These are phyloP conservation scores for Chironomus riparius DNA, from an alignment of 2,888 invertebrate species.

Conservation along the genomic window DNA sequence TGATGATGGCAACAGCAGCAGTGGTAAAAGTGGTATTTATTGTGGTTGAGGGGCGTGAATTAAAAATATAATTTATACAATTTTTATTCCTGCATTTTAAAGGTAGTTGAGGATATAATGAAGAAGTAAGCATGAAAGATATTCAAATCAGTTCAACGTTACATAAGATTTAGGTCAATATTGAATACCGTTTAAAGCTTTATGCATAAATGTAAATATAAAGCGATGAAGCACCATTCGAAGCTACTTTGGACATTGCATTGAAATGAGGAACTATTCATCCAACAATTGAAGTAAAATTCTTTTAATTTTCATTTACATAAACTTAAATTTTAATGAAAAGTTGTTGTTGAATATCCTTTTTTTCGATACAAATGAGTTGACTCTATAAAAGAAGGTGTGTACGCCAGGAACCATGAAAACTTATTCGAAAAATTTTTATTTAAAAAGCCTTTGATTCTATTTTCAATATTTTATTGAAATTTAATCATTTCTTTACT, in stretches of 20 bases:
- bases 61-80: neutral
- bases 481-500: no score
- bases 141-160: no score
- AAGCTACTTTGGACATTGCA: no score
- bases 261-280: no score
- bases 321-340: neutral
- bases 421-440: no score
- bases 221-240: neutral
- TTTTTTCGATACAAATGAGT: neutral
- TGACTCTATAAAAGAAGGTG: no score
- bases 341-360: neutral
- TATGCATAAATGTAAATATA: neutral
- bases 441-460: no score
- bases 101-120: no score
- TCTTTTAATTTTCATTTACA: conserved; percentile 4
- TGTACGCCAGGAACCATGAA: no score
- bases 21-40: neutral
- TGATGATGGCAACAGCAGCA: neutral
- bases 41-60: neutral
- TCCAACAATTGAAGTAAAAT: neutral
- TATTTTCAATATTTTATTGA: no score
- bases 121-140: no score
- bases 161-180: neutral
- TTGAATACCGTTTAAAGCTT: neutral
- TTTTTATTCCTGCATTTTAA: no score